Evolutionary conservation across 2,797 vertebrate species (phyloP).

Genomic region (Poecilia gillii): DNA sequence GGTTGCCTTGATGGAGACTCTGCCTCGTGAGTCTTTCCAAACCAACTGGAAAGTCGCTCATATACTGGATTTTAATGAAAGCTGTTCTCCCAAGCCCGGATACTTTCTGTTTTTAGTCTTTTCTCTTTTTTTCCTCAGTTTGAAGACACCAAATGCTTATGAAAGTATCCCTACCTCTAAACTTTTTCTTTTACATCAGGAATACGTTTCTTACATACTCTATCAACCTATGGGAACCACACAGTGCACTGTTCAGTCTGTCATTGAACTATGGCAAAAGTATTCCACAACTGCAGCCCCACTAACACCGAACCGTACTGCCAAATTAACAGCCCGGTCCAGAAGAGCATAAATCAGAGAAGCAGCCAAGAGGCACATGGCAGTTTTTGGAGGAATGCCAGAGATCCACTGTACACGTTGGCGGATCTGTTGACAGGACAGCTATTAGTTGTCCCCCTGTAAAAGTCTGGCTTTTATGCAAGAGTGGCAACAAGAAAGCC

Average conservation of each 20-base stretch:
- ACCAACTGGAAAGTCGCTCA: constrained; percentile 61
- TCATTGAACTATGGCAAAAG: not conserved
- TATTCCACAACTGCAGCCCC: not conserved
- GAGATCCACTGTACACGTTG: not conserved
- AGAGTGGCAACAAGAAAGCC: not conserved
- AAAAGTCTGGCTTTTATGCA: not conserved
- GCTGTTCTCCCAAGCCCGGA: constrained; percentile 21
- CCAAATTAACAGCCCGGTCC: not conserved
- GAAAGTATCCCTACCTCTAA: not conserved
- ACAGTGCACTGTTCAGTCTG: not conserved
- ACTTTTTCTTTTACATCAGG: not conserved
- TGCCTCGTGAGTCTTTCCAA: constrained; percentile 47
- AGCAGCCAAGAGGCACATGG: not conserved
- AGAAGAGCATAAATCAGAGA: not conserved
- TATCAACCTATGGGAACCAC: not conserved
- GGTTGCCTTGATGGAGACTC: constrained; percentile 63
- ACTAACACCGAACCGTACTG: not conserved
- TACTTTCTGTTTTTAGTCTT: constrained; percentile 39
- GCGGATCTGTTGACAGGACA: not conserved
- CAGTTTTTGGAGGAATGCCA: not conserved
- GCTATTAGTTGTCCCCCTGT: not conserved
- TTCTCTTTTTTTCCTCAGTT: not conserved
- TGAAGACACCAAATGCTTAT: constrained; percentile 24
- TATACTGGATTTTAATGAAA: constrained; percentile 43
- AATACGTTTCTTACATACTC: not conserved